A percentile compares a stretch with the other conserved stretches of the same genome.
Evolutionary conservation across 2,113 vertebrate species (phyloP).

Genomic region (Pelusios castaneus): DNA sequence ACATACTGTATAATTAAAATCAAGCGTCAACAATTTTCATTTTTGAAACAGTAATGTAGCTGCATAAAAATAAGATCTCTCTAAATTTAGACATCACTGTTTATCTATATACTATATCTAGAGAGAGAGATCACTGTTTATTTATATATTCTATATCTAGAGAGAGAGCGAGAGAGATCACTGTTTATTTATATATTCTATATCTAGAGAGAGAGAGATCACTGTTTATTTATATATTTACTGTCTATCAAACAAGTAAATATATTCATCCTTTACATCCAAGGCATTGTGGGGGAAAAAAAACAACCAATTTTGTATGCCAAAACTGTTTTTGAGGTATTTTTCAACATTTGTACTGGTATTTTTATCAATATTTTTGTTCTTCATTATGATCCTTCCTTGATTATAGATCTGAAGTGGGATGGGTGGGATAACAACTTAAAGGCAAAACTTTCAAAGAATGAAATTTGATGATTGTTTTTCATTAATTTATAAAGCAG

Average conservation of each 20-base stretch:
- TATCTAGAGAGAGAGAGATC: no score
- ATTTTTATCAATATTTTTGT: neutral
- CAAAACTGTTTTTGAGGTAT: neutral
- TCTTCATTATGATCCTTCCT: neutral
- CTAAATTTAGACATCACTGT: neutral
- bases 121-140: no score
- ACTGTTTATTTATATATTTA: no score
- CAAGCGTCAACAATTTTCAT: neutral
- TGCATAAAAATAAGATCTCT: constrained; percentile 24
- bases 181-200: no score
- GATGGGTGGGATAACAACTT: neutral
- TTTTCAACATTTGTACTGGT: neutral
- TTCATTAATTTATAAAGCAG: neutral
- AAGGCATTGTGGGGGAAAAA: neutral
- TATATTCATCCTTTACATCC: constrained; percentile 27
- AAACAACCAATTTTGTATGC: constrained; percentile 17
- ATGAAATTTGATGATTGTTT: neutral
- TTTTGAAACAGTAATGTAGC: neutral
- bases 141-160: no score
- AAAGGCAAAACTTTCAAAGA: neutral
- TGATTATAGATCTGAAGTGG: neutral
- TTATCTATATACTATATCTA: no score
- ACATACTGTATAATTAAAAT: neutral
- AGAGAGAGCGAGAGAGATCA: no score
- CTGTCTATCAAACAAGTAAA: constrained; percentile 14